A percentile compares a stretch with the other conserved stretches of the same genome.
Conservation (phyloP, 2,113 vertebrate species). For the Thunnus thynnus region DNA sequence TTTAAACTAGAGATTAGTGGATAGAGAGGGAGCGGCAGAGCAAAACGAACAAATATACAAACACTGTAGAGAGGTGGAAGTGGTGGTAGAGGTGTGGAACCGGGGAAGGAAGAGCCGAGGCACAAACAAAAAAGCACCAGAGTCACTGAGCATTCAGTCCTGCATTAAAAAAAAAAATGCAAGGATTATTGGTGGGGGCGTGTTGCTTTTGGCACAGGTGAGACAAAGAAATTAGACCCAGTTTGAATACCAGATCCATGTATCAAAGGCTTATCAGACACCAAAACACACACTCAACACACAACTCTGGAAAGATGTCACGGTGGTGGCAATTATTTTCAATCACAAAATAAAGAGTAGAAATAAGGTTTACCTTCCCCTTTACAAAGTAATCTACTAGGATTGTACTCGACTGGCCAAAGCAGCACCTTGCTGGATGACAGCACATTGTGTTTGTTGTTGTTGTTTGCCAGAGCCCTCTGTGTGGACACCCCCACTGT, state of each 20-base stretch:
- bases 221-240: background rate
- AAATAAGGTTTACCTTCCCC: too few species aligned
- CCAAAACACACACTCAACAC: too few species aligned
- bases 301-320: background rate
- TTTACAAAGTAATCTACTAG: too few species aligned
- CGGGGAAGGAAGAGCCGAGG: background rate
- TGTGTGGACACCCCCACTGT: too few species aligned
- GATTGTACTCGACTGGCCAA: too few species aligned
- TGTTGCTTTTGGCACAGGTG: background rate
- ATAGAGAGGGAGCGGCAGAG: slow-evolving; percentile 64
- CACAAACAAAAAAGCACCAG: slow-evolving; percentile 8
- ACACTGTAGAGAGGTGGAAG: slow-evolving; percentile 47
- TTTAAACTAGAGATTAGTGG: slow-evolving; percentile 79
- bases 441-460: too few species aligned
- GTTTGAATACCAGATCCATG: background rate
- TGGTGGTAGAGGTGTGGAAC: slow-evolving; percentile 37
- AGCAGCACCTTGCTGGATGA: too few species aligned
- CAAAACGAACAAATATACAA: slow-evolving; percentile 72
- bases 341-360: too few species aligned
- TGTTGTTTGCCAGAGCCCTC: too few species aligned
- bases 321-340: too few species aligned
- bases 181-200: background rate
- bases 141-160: background rate
- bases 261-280: too few species aligned
- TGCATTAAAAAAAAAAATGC: background rate